Conservation (phyloP, 2,888 invertebrate species). For the Drosophila merina region DNA sequence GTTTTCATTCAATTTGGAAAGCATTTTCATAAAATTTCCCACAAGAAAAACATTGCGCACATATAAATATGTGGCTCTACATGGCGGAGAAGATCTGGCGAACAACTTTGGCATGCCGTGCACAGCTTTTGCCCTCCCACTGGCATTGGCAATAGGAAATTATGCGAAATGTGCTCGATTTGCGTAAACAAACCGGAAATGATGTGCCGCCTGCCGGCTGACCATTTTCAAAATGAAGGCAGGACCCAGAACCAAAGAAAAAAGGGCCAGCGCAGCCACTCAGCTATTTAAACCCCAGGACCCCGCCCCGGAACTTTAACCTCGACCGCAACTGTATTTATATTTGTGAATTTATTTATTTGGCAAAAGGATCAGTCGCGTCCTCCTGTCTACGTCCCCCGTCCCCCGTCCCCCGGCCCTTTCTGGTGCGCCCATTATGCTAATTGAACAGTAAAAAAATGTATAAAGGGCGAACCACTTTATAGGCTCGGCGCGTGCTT, state of each 20-base stretch:
- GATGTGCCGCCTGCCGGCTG: slow-evolving; percentile 68
- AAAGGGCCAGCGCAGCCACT: slow-evolving; percentile 27
- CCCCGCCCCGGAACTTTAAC: slow-evolving; percentile 3
- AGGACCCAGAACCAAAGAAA: slow-evolving; percentile 10
- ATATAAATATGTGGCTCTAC: slow-evolving; percentile 55
- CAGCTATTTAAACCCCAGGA: slow-evolving; percentile 11
- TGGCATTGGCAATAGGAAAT: slow-evolving; percentile 76
- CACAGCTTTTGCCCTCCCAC: slow-evolving; percentile 51
- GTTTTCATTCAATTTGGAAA: slow-evolving; percentile 81
- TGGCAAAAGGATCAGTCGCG: slow-evolving; percentile 76
- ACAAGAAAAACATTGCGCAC: slow-evolving; percentile 77
- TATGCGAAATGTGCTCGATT: slow-evolving; percentile 81
- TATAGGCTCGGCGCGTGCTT: slow-evolving; percentile 73
- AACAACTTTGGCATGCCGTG: slow-evolving; percentile 64
- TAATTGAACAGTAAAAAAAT: slow-evolving; percentile 78
- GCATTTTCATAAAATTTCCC: slow-evolving; percentile 80
- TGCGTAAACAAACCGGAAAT: slow-evolving; percentile 82
- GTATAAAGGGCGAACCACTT: slow-evolving; percentile 49
- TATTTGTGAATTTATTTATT: slow-evolving; percentile 80
- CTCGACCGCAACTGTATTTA: slow-evolving; percentile 62
- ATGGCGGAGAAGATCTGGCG: slow-evolving; percentile 11
- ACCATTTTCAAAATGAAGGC: slow-evolving; percentile 68
- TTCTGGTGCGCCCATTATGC: slow-evolving; percentile 78
- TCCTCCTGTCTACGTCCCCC: slow-evolving; percentile 40
- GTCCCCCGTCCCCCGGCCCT: slow-evolving; percentile 9